Base-by-base conservation (phyloP, 2,113 vertebrate species). In the Semnopithecus entellus region DNA sequence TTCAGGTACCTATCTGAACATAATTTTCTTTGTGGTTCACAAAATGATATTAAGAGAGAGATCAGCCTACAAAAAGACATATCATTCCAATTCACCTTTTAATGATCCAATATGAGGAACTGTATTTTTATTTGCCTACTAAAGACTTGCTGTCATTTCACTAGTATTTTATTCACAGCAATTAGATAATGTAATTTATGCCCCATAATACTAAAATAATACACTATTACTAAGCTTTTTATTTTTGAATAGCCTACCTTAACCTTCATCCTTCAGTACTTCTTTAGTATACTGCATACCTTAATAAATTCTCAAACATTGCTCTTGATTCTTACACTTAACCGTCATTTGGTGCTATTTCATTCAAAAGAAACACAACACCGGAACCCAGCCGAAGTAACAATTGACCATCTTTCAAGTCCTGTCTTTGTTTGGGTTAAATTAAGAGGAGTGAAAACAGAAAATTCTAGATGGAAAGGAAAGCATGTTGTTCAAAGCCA, bases 81-180 rank as follows among this genome's bases (percentile, higher is more conserved):
- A 93, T 57, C 2, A 88, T 82, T 98, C 70, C 40, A 91, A 9
- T 55, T 90, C 27, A 91, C 14, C 45, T 25, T 57, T 43, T 94
- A 96, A 97, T 76, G 61, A 98, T 79, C 3, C 30, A 43, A 45
- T 83, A 75, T 22, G 13, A 98, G 96, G 83, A 97, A 95, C 59
- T 83, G 85, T 23, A 35, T 35, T 50, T 79, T 79, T 66, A 93
- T 98, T 95, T 87, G 35, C 12, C 30, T 95, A 30, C 76, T 94
- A 96, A 96, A 96, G 8, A 93, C 18, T 97, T 96, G 96, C 86
- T 97, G 18, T 94, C 40, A 91, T 25, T 96, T 97, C 61, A 93
- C 70, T 48, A 96, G 25, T 96, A 96, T 85, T 97, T 98, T 91
- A 96, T 95, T 97, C 76, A 70, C n/a, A 86, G 32, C 43, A 97